Conservation (phyloP, 2,888 invertebrate genomes). For the Oxyteleia sp. region DNA sequence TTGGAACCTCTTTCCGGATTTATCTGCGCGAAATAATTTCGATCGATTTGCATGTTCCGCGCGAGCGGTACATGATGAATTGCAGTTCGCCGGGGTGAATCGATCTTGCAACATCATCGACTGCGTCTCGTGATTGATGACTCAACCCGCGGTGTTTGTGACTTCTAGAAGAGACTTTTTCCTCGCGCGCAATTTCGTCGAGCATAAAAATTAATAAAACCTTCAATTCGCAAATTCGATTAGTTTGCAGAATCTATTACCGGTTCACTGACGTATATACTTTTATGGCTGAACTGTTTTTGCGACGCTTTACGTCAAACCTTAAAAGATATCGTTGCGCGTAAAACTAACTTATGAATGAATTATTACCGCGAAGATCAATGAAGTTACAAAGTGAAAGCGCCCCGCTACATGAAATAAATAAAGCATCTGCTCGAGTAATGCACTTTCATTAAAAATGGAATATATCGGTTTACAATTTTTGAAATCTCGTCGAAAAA, state of each 20-base stretch:
- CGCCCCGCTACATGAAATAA: conserved; percentile 4
- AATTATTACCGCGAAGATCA: not conserved
- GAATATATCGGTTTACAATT: conserved; percentile 1
- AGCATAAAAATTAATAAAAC: not conserved
- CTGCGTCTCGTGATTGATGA: conserved; percentile 17
- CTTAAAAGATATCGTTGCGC: not conserved
- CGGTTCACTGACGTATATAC: not conserved
- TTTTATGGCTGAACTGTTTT: not conserved
- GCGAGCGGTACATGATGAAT: conserved; percentile 17
- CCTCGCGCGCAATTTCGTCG: not conserved
- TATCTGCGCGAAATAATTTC: conserved; percentile 15
- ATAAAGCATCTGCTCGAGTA: conserved; percentile 4
- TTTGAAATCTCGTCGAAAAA: not conserved
- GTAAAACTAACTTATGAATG: conserved; percentile 8
- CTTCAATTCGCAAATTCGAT: not conserved
- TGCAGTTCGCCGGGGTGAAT: not conserved
- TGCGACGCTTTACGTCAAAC: not conserved
- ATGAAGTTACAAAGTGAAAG: not conserved
- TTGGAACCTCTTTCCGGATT: not conserved
- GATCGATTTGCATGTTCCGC: conserved; percentile 22
- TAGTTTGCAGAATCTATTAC: not conserved
- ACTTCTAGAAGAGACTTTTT: not conserved
- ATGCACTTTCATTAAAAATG: conserved; percentile 15
- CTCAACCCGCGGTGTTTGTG: not conserved
- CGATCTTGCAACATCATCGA: conserved; percentile 6